Conservation (phyloP, 2,113 vertebrate genomes). For the Oreochromis niloticus region DNA sequence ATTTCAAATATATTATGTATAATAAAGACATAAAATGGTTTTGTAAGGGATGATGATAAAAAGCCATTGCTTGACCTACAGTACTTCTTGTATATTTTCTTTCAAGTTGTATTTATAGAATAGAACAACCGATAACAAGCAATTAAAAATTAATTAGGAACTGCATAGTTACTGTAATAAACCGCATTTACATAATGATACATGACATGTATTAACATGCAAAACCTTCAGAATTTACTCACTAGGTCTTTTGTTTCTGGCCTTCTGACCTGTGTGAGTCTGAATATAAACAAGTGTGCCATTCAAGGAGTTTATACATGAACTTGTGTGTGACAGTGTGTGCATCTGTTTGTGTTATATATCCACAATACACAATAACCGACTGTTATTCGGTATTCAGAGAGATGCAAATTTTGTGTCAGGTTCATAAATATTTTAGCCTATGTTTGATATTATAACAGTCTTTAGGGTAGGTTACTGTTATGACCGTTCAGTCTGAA, state of each 20-base stretch:
- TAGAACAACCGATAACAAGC: background rate
- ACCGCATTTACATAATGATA: background rate
- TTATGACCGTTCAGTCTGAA: background rate
- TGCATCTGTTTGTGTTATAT: background rate
- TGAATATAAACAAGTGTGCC: background rate
- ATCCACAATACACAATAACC: background rate
- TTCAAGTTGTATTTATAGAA: background rate
- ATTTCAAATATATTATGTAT: background rate
- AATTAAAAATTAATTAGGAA: background rate
- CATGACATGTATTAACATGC: background rate
- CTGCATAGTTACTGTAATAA: background rate
- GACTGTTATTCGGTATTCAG: background rate
- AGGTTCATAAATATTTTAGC: background rate
- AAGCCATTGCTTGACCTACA: background rate
- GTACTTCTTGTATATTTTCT: background rate
- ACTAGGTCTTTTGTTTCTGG: background rate
- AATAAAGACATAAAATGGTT: background rate
- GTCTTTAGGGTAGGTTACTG: background rate
- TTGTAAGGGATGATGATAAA: background rate
- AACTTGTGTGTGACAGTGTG: background rate
- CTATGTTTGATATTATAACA: background rate
- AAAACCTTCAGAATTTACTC: background rate
- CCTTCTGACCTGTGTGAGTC: background rate
- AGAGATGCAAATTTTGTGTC: background rate
- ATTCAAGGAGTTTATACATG: background rate